phyloP scores from a whole-genome alignment of 2,113 vertebrate species.

The Mustelus asterias region DNA sequence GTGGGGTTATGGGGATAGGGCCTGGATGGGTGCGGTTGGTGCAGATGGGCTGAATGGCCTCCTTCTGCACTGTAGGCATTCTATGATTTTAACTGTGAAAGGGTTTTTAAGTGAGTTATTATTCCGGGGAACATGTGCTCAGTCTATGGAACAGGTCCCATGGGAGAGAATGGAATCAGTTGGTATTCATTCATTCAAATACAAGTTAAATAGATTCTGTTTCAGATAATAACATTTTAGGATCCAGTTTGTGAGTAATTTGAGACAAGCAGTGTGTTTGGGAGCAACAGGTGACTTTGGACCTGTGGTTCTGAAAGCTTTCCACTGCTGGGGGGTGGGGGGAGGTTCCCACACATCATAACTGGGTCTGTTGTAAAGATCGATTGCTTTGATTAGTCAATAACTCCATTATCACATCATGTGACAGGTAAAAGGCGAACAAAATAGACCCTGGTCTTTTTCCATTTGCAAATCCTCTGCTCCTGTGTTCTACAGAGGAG shows the following conservation, averaged over 20 bases:
- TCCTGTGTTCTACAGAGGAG: background rate
- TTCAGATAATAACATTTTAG: background rate
- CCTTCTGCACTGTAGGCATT: too few species aligned
- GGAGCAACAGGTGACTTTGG: background rate
- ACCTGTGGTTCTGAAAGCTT: background rate
- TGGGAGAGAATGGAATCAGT: background rate
- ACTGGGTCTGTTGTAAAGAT: background rate
- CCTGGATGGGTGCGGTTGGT: too few species aligned
- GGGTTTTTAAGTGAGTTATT: background rate
- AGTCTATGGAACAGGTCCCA: background rate
- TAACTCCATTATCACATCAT: background rate
- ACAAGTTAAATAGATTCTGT: background rate
- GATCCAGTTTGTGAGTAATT: background rate
- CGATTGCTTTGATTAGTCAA: background rate
- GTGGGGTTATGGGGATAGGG: too few species aligned
- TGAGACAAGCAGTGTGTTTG: background rate
- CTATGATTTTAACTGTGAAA: too few species aligned
- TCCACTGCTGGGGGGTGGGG: background rate
- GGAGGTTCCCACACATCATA: background rate
- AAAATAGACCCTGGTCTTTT: background rate
- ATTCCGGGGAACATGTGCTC: background rate
- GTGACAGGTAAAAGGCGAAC: background rate
- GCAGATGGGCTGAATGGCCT: too few species aligned
- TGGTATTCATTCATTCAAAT: background rate
- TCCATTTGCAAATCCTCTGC: background rate